Evolutionary conservation across 2,888 invertebrate genomes (phyloP).

Genomic region (Prosopocoilus inquinatus): DNA sequence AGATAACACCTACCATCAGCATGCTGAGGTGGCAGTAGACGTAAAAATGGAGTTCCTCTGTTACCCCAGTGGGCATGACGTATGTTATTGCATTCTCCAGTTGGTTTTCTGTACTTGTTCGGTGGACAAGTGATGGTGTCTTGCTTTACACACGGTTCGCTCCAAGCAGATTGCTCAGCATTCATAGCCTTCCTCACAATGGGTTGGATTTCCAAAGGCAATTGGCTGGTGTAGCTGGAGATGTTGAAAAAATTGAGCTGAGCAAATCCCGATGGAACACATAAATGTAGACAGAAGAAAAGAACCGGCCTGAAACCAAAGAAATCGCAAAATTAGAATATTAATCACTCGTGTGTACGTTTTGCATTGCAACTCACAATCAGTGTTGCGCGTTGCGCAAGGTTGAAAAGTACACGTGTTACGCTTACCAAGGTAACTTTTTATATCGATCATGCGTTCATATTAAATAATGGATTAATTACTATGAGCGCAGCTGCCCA

Average conservation of each 20-base stretch:
- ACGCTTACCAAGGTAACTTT: no score
- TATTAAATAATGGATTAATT: background rate
- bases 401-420: no score
- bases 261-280: background rate
- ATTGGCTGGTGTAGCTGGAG: conserved; percentile 40
- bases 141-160: conserved; percentile 25
- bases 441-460: background rate
- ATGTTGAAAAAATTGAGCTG: conserved; percentile 32
- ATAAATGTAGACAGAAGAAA: background rate
- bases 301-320: conserved; percentile 12
- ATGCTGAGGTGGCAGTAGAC: conserved; percentile 71
- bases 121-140: conserved; percentile 63
- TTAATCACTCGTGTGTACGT: no score
- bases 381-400: no score
- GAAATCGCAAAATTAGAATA: background rate
- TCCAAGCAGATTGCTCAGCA: conserved; percentile 31
- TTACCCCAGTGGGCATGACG: conserved; percentile 81
- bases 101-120: conserved; percentile 77
- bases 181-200: conserved; percentile 41
- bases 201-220: conserved; percentile 43
- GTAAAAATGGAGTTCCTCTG: conserved; percentile 73
- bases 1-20: conserved; percentile 62
- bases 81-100: conserved; percentile 87
- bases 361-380: no score
- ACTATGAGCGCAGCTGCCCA: background rate